These are phyloP conservation scores for Perizoma flavofasciatum DNA, from an alignment of 2,888 invertebrate species.

Conservation along the genomic window DNA sequence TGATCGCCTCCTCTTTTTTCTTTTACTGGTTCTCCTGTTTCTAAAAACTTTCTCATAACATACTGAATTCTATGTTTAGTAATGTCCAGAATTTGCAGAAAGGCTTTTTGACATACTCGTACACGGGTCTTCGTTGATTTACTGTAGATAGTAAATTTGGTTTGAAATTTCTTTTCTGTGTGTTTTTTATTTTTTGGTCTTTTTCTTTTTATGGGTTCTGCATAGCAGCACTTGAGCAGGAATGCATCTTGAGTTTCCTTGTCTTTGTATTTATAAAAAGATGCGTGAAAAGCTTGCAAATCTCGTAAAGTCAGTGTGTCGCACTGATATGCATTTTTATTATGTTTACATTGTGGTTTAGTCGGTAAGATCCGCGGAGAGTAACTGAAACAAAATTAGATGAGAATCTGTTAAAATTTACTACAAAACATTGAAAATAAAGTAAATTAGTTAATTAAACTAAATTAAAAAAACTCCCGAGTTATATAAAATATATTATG, in stretches of 20 bases:
- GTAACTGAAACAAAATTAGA: no score
- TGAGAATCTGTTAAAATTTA: no score
- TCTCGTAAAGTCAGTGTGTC: conserved; percentile 8
- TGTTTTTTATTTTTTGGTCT: conserved; percentile 17
- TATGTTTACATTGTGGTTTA: no score
- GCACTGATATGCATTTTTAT: conserved; percentile 10
- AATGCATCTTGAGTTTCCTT: conserved; percentile 16
- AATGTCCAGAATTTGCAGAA: conserved; percentile 6
- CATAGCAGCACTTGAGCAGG: no score
- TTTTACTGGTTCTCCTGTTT: conserved; percentile 16
- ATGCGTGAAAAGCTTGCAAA: conserved; percentile 19
- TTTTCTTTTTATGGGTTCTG: conserved; percentile 18
- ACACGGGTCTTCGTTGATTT: conserved; percentile 17
- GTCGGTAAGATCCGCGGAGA: no score
- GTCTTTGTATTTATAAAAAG: conserved; percentile 27
- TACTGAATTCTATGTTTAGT: conserved; percentile 11
- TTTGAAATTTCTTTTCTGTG: no score
- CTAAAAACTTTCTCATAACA: conserved; percentile 16
- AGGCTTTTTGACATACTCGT: conserved; percentile 9
- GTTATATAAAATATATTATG: no score
- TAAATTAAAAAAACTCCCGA: no score
- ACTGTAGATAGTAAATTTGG: no score
- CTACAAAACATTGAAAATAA: no score
- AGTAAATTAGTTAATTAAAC: no score
- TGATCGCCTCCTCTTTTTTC: conserved; percentile 1